Evolutionary conservation across 1,140 invertebrate species (phyloP).

Genomic region (Pachypsylla venusta): DNA sequence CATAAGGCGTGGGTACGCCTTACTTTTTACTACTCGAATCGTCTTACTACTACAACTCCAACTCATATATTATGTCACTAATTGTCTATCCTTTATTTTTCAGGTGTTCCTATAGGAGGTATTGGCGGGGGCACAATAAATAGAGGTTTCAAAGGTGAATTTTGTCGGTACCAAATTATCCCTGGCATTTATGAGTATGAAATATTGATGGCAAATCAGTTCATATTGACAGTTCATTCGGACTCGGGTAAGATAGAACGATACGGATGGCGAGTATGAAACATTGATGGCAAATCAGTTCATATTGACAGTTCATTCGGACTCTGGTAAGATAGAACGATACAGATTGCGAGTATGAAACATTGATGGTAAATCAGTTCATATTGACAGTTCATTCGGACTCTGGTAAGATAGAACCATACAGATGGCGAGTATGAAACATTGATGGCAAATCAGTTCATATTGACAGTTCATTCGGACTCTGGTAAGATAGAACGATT

Average conservation of each 20-base stretch:
- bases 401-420: too few relatives aligned
- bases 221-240: constrained; percentile 56
- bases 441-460: too few relatives aligned
- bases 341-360: too few relatives aligned
- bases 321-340: too few relatives aligned
- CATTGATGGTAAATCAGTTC: too few relatives aligned
- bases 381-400: too few relatives aligned
- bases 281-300: not conserved
- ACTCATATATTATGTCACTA: constrained; percentile 7
- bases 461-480: too few relatives aligned
- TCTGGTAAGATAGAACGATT: too few relatives aligned
- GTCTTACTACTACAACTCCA: constrained; percentile 7
- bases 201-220: constrained; percentile 66
- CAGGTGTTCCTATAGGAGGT: constrained; percentile 79
- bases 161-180: constrained; percentile 73
- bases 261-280: not conserved
- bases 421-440: too few relatives aligned
- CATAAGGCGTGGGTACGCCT: not conserved
- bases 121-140: constrained; percentile 82
- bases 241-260: not conserved
- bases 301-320: not conserved
- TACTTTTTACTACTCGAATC: not conserved
- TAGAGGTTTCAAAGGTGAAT: constrained; percentile 80
- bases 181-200: constrained; percentile 79
- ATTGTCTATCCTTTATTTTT: constrained; percentile 25